Base-by-base conservation (phyloP, 2,113 vertebrate genomes). In the Melospiza georgiana region DNA sequence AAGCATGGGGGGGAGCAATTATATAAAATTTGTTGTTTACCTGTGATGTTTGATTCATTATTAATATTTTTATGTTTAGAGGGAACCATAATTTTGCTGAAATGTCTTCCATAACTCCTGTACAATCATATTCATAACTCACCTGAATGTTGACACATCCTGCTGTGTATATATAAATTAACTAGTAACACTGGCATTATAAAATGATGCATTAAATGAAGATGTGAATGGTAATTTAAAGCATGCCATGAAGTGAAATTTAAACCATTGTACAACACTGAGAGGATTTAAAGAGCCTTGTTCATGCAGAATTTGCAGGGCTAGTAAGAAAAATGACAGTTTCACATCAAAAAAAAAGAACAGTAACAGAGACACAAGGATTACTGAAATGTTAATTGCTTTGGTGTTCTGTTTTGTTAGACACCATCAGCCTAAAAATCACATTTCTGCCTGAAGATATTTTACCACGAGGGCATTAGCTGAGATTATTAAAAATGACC, bases 51-150 rank as follows among this genome's bases (percentile, higher is more conserved):
- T 97, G 95, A 97, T 96, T 96, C 95, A 97, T 97, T 95, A 96
- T 95, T 95, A 95, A 94, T 97, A 94, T 89, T 95, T 97, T 97
- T 95, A 93, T 94, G 89, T 94, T 97, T 94, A 94, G 93, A 93
- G 71, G 94, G 95, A 97, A 95, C 95, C 95, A 94, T 97, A 94
- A 96, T 97, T 97, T 97, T 96, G 85, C 96, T 94, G 96, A 96
- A 95, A 89, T 95, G 94, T 96, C 97, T 97, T 97, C 93, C 84
- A 73, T 94, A 97, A 94, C 89, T 97, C 92, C 84, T 72, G 75
- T 94, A 78, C 91, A 91, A 95, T 97, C 89, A 68, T 89, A 92
- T 96, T 97, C 94, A 75, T 96, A 97, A 97, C 94, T 97, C 95
- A 96, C 95, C 90, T 93, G 94, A 96, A 97, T 94, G 96, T 97